phyloP scores from a whole-genome alignment of 2,797 vertebrate species.

The Coendou prehensilis region DNA sequence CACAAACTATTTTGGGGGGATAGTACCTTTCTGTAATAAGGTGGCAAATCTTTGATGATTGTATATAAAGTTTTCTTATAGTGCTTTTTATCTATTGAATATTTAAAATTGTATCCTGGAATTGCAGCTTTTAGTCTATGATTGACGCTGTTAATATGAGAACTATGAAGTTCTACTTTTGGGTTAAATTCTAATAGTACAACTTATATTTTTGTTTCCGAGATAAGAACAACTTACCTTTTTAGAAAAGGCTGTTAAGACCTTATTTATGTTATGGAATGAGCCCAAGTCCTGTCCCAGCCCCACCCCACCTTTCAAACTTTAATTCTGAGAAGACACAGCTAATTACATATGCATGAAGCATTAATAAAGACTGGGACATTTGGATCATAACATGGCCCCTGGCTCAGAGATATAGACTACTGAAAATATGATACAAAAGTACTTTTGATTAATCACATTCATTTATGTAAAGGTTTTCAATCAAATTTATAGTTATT shows the following conservation, averaged over 20 bases:
- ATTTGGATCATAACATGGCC: neutral
- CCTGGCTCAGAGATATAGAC: neutral
- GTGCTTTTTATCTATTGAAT: slow-evolving; percentile 43
- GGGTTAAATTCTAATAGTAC: slow-evolving; percentile 46
- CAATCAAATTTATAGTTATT: neutral
- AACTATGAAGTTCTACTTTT: slow-evolving; percentile 42
- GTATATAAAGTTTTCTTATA: neutral
- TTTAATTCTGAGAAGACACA: slow-evolving; percentile 5
- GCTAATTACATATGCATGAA: neutral
- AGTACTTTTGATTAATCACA: slow-evolving; percentile 16
- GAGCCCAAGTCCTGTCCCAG: neutral
- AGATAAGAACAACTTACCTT: neutral
- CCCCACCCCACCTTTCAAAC: neutral
- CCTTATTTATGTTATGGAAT: slow-evolving; percentile 1
- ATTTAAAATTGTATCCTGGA: slow-evolving; percentile 24
- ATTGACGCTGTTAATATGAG: slow-evolving; percentile 51
- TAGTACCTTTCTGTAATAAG: neutral
- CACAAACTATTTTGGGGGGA: neutral
- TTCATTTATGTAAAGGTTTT: slow-evolving; percentile 26
- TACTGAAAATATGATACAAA: neutral
- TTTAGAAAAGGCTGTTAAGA: neutral
- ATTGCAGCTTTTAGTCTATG: neutral
- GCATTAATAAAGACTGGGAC: neutral
- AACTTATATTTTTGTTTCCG: slow-evolving; percentile 43
- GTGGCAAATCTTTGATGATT: slow-evolving; percentile 57